phyloP scores from a whole-genome alignment of 2,797 vertebrate species.

The Coreius guichenoti region DNA sequence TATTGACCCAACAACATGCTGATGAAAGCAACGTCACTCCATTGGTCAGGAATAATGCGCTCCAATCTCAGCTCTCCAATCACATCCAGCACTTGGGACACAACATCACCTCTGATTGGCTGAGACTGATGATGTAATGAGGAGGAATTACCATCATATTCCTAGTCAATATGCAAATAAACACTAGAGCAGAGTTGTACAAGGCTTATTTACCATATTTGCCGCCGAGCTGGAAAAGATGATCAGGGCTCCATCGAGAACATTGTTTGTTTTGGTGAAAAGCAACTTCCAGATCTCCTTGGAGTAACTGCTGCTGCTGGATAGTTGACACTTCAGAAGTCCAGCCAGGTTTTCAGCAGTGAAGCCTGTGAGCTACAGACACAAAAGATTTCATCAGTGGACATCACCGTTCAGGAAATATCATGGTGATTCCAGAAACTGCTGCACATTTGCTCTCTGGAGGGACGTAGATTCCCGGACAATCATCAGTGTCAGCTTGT shows the following conservation, averaged over 20 bases:
- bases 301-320: slow-evolving; percentile 66
- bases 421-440: neutral
- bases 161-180: neutral
- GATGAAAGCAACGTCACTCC: too few relatives aligned
- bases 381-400: neutral
- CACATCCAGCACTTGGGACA: too few relatives aligned
- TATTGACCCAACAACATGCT: too few relatives aligned
- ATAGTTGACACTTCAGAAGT: slow-evolving; percentile 71
- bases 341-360: slow-evolving; percentile 70
- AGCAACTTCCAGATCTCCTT: slow-evolving; percentile 73
- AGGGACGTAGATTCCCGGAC: too few relatives aligned
- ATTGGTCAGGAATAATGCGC: too few relatives aligned
- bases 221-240: slow-evolving; percentile 64
- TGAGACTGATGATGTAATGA: too few relatives aligned
- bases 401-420: neutral
- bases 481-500: too few relatives aligned
- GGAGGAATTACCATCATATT: neutral
- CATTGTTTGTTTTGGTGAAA: slow-evolving; percentile 62
- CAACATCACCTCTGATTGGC: too few relatives aligned
- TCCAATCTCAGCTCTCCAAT: too few relatives aligned
- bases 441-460: neutral
- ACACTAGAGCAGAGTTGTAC: neutral
- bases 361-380: slow-evolving; percentile 50
- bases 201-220: neutral
- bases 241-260: slow-evolving; percentile 72